Base-by-base conservation (phyloP, 2,888 invertebrate species). In the Germaria angustata region DNA sequence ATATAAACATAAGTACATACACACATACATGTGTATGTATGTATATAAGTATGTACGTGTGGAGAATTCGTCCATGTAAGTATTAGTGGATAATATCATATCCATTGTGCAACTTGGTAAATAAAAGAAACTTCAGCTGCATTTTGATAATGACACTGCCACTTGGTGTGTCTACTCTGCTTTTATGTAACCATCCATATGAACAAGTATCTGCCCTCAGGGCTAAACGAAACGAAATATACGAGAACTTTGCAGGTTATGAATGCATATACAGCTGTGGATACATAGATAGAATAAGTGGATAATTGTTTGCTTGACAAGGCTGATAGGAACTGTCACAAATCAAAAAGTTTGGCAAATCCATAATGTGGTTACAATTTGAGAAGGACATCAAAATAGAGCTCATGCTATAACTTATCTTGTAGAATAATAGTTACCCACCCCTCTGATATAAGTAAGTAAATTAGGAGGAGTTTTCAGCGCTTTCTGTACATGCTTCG, bases 51-150 rank as follows among this genome's bases (percentile, higher is more conserved):
- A 13, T 13, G 24, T 7, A 15, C 5, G 2, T n/a, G 1, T 46
- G 24, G n/a, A n/a, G n/a, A n/a, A n/a, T n/a, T n/a, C n/a, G n/a
- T n/a, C n/a, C n/a, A n/a, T 11, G 22, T 68, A 28, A n/a, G n/a
- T 8, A 28, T 57, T 4, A 5, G 17, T 41, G 11, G 39, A 15
- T 53, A 13, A 41, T 0, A 13, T 6, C 41, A 34, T 71, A 44
- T 53, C 34, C 28, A 65, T 61, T 53, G 68, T 61, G 32, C 32
- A 59, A 51, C 32, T 34, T 53, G 44, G 4, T 32, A 49, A 57
- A 66, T 36, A n/a, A n/a, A n/a, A n/a, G 32, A 66, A 79, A 72
- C 57, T 72, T 79, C 79, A 79, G 72, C 79, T 79, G 79, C 72
- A 72, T 49, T 72, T 71, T 36, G 46, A 51, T 55, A 63, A 53